A percentile compares a stretch with the other conserved stretches of the same genome.
phyloP scores from a whole-genome alignment of 2,113 vertebrate genomes.

The Phoxinus phoxinus region DNA sequence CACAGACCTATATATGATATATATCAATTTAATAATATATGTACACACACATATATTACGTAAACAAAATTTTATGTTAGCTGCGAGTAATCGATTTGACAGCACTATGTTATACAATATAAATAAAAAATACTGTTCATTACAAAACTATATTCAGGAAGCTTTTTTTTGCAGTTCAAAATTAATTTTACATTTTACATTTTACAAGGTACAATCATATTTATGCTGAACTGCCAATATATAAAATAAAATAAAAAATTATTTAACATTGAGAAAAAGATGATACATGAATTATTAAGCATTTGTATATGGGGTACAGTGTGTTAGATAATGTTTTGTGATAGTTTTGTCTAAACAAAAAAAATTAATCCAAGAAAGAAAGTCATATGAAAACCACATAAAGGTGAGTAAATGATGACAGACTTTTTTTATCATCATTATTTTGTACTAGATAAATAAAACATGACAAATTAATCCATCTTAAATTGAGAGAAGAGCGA shows the following conservation, averaged over 20 bases:
- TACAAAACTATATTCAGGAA: not conserved
- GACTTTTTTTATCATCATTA: not conserved
- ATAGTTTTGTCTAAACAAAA: no score
- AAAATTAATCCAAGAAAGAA: not conserved
- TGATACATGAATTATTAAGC: no score
- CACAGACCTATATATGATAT: no score
- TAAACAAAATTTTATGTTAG: no score
- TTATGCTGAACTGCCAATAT: not conserved
- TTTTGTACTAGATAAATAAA: not conserved
- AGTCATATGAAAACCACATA: not conserved
- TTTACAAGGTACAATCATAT: no score
- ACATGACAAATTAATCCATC: not conserved
- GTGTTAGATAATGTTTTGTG: no score
- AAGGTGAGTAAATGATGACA: not conserved
- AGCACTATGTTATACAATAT: not conserved
- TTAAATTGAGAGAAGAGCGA: not conserved
- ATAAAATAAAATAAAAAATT: not conserved
- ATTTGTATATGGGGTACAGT: no score
- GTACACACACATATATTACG: no score
- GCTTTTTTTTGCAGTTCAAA: not conserved
- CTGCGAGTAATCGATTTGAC: no score
- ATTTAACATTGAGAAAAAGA: not conserved
- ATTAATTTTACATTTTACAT: no score
- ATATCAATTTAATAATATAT: no score
- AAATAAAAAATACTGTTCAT: not conserved